These are phyloP conservation scores for Typhlomys cinereus DNA, from an alignment of 2,113 vertebrate genomes.

Conservation along the genomic window DNA sequence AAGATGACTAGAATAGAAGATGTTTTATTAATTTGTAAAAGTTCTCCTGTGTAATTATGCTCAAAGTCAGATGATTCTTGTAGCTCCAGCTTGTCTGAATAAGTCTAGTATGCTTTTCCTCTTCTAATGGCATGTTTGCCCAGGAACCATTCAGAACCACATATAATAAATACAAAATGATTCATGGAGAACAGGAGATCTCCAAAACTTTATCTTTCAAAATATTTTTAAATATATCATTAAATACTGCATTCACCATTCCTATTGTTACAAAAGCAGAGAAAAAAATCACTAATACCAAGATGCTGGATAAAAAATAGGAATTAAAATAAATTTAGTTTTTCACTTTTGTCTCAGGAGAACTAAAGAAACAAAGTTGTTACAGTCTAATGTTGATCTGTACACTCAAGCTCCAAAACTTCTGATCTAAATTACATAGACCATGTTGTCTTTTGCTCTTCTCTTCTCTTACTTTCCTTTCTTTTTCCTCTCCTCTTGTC, in stretches of 20 bases:
- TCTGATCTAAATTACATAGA: not conserved
- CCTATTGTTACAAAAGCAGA: not conserved
- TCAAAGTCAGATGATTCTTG: not conserved
- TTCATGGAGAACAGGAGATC: not conserved
- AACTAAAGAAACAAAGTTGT: not conserved
- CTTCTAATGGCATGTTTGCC: not conserved
- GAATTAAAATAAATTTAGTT: not conserved
- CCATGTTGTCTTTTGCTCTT: not conserved
- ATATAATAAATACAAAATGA: no score
- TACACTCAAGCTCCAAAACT: not conserved
- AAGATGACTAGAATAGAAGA: not conserved
- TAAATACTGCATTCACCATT: not conserved
- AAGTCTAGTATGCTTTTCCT: not conserved
- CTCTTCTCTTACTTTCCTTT: not conserved
- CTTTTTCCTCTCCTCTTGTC: not conserved
- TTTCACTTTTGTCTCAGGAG: not conserved
- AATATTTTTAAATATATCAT: not conserved
- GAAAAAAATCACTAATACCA: not conserved
- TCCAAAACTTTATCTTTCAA: not conserved
- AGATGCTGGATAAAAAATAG: constrained; percentile 1
- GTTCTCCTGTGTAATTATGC: not conserved
- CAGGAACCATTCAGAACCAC: not conserved
- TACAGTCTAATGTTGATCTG: not conserved
- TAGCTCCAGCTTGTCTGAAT: not conserved
- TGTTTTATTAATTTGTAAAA: not conserved